Base-by-base conservation (phyloP, 2,797 vertebrate species). In the Gobio occitaniae region DNA sequence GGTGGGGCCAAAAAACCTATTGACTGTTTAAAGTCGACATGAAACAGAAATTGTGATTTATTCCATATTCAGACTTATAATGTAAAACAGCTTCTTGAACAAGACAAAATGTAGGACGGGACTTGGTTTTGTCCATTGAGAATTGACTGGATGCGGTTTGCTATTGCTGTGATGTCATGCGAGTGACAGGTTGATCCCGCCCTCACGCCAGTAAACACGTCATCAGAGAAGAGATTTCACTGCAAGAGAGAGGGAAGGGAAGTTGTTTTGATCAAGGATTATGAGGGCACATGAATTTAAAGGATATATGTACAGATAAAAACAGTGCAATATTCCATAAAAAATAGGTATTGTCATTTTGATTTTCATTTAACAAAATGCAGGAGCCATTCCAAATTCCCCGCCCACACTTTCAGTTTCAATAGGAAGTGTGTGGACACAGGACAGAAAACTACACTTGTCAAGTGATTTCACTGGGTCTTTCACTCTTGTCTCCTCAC, bases 401-500 rank as follows among this genome's bases (percentile, higher is more conserved):
- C 71, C 16, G 6, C 19, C 38, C 41, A 63, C 48, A 63, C n/a
- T 41, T 48, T 41, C 38, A 2, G 15, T 63, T 47, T 74, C 48
- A 56, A 13, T 8, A 0, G 6, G 32, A 56, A 56, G 52, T 54
- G 16, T 76, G 74, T 66, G 41, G 59, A 66, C 63, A 32, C 44
- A 36, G n/a, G 47, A 65, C 41, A 38, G 65, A 69, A 69, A 80
- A 54, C 78, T 54, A 25, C 74, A 56, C 9, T 76, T 56, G 50
- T 56, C 74, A 77, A 54, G 50, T 12, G 9, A 29, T 81, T 69
- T 41, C 32, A 81, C 15, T 44, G 8, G 66, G 54, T 25, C 41
- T 63, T 82, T 61, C 44, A 63, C 69, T 63, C 77, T 29, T 61
- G 19, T 85, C 77, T 72, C 76, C 52, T 63, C 78, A 76, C 70